Conservation (phyloP, 1,140 invertebrate species). For the Sycophaga agraensis region DNA sequence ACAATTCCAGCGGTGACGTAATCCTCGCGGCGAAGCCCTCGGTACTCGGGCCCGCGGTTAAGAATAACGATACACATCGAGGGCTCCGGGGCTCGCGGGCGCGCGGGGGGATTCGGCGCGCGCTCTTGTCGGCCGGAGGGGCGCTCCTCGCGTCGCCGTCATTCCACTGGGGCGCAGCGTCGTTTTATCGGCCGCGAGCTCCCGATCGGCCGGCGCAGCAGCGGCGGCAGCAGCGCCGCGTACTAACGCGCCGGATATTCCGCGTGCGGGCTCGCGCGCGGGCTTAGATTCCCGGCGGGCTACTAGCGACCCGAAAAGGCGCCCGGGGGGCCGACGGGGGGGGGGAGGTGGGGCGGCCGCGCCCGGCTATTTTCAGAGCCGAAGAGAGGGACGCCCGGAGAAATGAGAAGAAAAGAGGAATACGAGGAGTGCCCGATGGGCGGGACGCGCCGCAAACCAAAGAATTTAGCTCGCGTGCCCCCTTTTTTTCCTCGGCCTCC, state of each 20-base stretch:
- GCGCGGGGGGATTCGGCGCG: no score
- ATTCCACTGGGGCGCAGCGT: background rate
- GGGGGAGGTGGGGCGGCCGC: slow-evolving; percentile 30
- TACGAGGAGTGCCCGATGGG: background rate
- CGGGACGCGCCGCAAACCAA: background rate
- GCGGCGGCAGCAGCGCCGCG: background rate
- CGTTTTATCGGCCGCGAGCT: slow-evolving; percentile 7
- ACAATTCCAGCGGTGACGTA: no score
- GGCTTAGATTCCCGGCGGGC: slow-evolving; percentile 13
- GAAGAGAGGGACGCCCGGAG: slow-evolving; percentile 1
- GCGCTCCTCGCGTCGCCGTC: slow-evolving; percentile 5
- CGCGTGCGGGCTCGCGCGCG: background rate
- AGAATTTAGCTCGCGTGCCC: background rate
- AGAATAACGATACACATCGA: no score
- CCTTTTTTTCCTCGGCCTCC: no score
- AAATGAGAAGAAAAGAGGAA: background rate
- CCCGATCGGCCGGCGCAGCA: background rate
- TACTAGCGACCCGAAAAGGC: slow-evolving; percentile 44
- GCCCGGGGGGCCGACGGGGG: slow-evolving; percentile 30
- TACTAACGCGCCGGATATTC: background rate
- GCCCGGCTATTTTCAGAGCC: slow-evolving; percentile 15
- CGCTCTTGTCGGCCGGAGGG: no score
- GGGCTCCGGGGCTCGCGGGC: no score
- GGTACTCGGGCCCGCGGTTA: no score
- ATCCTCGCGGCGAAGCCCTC: no score